Evolutionary conservation across 2,113 vertebrate genomes (phyloP).

Genomic region (Paraplagusia blochii): DNA sequence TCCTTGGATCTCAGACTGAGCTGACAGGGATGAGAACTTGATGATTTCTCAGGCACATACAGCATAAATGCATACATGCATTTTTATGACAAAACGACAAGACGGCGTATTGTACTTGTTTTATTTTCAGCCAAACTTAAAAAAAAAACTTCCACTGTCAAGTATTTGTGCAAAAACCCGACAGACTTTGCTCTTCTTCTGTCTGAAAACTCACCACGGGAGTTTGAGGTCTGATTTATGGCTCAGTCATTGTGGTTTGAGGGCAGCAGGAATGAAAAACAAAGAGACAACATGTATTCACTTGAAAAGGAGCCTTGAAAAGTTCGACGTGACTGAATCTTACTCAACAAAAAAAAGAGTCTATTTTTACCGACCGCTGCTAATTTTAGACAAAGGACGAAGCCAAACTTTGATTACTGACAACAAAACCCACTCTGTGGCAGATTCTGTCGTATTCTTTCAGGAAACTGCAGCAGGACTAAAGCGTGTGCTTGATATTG

Average conservation of each 20-base stretch:
- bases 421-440: constrained; percentile 7
- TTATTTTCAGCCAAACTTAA: no score
- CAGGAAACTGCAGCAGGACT: constrained; percentile 9
- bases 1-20: no score
- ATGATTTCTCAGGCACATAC: no score
- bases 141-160: no score
- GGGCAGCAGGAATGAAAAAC: neutral
- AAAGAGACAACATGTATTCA: constrained; percentile 8
- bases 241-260: neutral
- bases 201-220: no score
- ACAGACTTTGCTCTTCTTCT: neutral
- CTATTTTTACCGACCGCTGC: constrained; percentile 45
- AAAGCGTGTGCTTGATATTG: no score
- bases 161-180: no score
- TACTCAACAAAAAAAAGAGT: constrained; percentile 10
- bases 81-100: no score
- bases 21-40: no score
- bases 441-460: neutral
- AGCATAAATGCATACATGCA: no score
- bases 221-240: neutral
- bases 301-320: constrained; percentile 11
- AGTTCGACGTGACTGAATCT: constrained; percentile 14
- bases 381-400: constrained; percentile 49
- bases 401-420: constrained; percentile 37
- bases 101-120: no score